Evolutionary conservation across 2,797 vertebrate species (phyloP), one percentile per base, ranked within the genome.

Genomic region (Tragelaphus oryx): DNA sequence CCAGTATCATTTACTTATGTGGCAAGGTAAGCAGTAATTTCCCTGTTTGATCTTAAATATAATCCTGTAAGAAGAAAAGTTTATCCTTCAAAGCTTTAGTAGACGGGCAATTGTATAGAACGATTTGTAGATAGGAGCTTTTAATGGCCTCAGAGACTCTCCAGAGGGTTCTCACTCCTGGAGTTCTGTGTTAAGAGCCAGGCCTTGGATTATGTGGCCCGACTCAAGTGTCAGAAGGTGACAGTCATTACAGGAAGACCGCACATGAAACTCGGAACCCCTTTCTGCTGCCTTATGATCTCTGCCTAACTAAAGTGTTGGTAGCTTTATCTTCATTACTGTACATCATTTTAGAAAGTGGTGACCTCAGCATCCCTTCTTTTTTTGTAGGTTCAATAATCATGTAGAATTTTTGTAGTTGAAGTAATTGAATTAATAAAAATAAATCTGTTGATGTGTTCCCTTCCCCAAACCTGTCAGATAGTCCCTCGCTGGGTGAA

Each of bases 1-100:
- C 99, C 97, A 99, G 97, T 76, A 98, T 99, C 65, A 99, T 99
- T 96, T 99, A 99, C 98, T 97, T 99, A 89, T 99, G 99, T 97
- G 99, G 99, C 89, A 99, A 99, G 99, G 99, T 99, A 76, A 89
- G 50, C 14, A 30, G 60, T 1, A 30, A 24, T n/a, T 41, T 48
- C 79, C 24, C 37, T 80, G 20, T 14, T 26, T 85, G 41, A 20
- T 33, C 5, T 5, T 62, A 11, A 62, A 26, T 55, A 48, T 44
- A 85, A 71, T 88, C 30, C 55, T 50, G 1, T 44, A 26, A 22
- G 55, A 79, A 33, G 74, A 86, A 48, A 59, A 71, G 55, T 48
- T 33, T 78, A 20, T 30, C 80, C 83, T 87, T 52, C 54, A 89
- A 85, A 75, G 30, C 52, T 33, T 55, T 37, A 81, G 88, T 50